These are phyloP conservation scores for Danionella dracula DNA, from an alignment of 2,797 vertebrate genomes.

Conservation along the genomic window DNA sequence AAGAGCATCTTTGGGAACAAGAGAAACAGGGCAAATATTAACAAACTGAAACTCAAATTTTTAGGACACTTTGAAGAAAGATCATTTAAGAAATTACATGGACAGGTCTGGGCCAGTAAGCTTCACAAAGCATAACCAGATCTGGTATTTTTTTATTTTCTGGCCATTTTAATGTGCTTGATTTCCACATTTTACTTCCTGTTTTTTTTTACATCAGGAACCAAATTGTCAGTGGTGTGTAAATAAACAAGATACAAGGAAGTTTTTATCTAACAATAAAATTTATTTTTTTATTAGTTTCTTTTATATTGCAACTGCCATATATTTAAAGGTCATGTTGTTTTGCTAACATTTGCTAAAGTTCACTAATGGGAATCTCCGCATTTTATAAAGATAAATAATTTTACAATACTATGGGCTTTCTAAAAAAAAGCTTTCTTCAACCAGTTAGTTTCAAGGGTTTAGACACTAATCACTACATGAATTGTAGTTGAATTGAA, in stretches of 20 bases:
- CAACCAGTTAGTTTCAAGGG: too few species aligned
- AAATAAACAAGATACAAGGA: neutral
- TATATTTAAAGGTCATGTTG: too few species aligned
- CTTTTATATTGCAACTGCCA: too few species aligned
- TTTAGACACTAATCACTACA: too few species aligned
- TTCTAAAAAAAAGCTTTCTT: too few species aligned
- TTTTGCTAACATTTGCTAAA: too few species aligned
- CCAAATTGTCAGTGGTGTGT: neutral
- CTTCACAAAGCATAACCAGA: neutral
- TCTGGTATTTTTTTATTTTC: neutral
- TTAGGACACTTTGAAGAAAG: neutral
- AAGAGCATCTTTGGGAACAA: neutral
- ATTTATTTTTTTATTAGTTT: too few species aligned
- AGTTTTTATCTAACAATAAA: too few species aligned
- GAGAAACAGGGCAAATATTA: neutral
- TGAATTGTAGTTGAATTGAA: too few species aligned
- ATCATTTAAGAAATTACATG: neutral
- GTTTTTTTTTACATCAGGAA: neutral
- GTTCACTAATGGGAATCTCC: too few species aligned
- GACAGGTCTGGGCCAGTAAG: neutral
- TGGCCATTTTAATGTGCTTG: neutral
- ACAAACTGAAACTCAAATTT: neutral
- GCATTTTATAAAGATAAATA: too few species aligned
- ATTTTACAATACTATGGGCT: too few species aligned
- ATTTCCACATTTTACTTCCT: slow-evolving; percentile 1